phyloP scores from a whole-genome alignment of 2,113 vertebrate genomes.

The Zeus faber region DNA sequence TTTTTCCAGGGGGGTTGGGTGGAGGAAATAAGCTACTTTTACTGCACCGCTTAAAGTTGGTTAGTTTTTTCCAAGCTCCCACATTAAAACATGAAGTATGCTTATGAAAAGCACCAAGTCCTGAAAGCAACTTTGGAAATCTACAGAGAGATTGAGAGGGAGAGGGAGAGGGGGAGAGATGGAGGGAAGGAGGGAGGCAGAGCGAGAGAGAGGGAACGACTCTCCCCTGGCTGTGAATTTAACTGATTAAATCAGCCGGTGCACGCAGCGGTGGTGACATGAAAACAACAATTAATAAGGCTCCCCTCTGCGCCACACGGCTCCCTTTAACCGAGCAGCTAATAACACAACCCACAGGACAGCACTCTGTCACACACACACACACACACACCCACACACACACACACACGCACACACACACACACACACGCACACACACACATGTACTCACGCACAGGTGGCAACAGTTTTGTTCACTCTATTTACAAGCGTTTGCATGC shows the following conservation, averaged over 20 bases:
- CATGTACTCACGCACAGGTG: constrained; percentile 44
- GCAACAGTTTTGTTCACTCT: constrained; percentile 40
- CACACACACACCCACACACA: constrained; percentile 60
- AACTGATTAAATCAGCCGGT: constrained; percentile 87
- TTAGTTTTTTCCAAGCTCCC: constrained; percentile 58
- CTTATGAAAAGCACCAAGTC: constrained; percentile 64
- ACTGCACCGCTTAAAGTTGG: constrained; percentile 60
- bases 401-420: constrained; percentile 33
- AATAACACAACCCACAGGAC: constrained; percentile 80
- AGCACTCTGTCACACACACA: constrained; percentile 58
- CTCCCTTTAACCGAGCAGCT: constrained; percentile 84
- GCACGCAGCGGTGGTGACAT: constrained; percentile 77
- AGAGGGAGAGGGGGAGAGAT: not conserved
- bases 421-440: constrained; percentile 46
- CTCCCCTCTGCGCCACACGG: constrained; percentile 65
- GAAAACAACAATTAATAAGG: constrained; percentile 88
- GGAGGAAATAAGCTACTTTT: constrained; percentile 46
- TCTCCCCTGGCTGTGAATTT: constrained; percentile 78
- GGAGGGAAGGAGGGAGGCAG: not conserved
- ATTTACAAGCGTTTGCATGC: constrained; percentile 39
- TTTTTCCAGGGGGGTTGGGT: too few species aligned
- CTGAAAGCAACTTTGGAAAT: constrained; percentile 60
- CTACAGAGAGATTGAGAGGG: constrained; percentile 52
- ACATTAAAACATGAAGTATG: constrained; percentile 60
- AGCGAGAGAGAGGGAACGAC: constrained; percentile 19